phyloP scores from a whole-genome alignment of 1,140 invertebrate genomes.

The Globodera ellingtonae region DNA sequence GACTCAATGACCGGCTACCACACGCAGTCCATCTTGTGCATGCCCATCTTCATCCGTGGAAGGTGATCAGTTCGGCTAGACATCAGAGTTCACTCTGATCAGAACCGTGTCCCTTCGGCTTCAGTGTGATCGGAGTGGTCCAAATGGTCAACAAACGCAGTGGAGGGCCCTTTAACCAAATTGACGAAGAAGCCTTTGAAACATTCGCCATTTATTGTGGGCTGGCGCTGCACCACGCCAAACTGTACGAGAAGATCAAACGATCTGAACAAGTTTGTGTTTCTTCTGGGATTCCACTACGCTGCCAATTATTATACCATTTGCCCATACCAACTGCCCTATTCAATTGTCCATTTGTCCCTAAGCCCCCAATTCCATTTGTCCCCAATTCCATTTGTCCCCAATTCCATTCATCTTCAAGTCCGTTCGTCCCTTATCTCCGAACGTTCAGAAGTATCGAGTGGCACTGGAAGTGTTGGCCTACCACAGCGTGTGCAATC shows the following conservation, averaged over 20 bases:
- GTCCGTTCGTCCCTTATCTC: background rate
- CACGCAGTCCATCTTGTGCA: constrained; percentile 79
- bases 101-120: constrained; percentile 28
- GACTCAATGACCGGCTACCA: constrained; percentile 78
- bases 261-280: constrained; percentile 74
- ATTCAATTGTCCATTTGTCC: background rate
- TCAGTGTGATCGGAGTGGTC: constrained; percentile 78
- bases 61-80: constrained; percentile 2
- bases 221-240: constrained; percentile 80
- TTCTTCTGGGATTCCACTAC: background rate
- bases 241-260: constrained; percentile 81
- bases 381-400: background rate
- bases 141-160: constrained; percentile 83
- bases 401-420: background rate
- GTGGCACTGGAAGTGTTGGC: constrained; percentile 80
- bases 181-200: constrained; percentile 81
- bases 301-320: no score
- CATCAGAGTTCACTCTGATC: no score
- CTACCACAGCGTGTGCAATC: constrained; percentile 79
- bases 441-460: constrained; percentile 71
- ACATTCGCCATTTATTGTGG: constrained; percentile 83
- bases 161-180: constrained; percentile 73
- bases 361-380: background rate
- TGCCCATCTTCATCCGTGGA: constrained; percentile 78
- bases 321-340: no score